Base-by-base conservation (phyloP, 2,888 invertebrate genomes). In the Caenorhabditis auriculariae region DNA sequence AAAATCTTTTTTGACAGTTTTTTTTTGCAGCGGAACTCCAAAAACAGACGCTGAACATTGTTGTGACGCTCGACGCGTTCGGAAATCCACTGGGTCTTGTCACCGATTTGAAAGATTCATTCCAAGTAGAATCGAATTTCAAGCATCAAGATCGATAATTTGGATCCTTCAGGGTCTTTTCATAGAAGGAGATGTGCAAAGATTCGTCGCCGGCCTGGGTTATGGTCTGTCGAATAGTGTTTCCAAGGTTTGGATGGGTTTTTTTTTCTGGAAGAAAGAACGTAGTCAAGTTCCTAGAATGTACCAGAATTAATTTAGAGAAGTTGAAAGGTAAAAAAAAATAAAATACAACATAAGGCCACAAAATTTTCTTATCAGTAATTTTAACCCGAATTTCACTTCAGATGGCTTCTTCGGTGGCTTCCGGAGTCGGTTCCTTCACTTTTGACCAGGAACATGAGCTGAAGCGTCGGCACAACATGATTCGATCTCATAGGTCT, bases 181-280 rank as follows among this genome's bases (percentile, higher is more conserved):
- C 67, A 88, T 89, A 66, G 95, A 96, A 83, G 93, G 93, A 35
- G 93, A 91, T 82, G 90, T 96, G 0, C 89, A 89, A 47, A 91
- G 92, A 45, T 86, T 96, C 56, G 88, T 98, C 29, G 90, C 91
- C 84, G 95, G 94, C 83, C 90, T 98, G 4, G 91, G 96, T 0
- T 96, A 98, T 82, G 98, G 96, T 7, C 87, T 96, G 69, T 93
- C 94, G 5, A 95, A 96, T 85, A 93, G 95, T 0, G 90, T 96
- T 0, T 96, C 95, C 9, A 98, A 98, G 85, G 89, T 96, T 24
- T 3, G 37, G n/a, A n/a, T n/a, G n/a, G n/a, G 32, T 12, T 5
- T 7, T 2, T 3, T 12, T 9, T 3, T 15, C 21, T 7, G 6
- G 5, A 21, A 21, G 6, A 42, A 49, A 49, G 7, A 37, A 42